Conservation (phyloP, 2,888 invertebrate genomes). For the Coelopa pilipes region DNA sequence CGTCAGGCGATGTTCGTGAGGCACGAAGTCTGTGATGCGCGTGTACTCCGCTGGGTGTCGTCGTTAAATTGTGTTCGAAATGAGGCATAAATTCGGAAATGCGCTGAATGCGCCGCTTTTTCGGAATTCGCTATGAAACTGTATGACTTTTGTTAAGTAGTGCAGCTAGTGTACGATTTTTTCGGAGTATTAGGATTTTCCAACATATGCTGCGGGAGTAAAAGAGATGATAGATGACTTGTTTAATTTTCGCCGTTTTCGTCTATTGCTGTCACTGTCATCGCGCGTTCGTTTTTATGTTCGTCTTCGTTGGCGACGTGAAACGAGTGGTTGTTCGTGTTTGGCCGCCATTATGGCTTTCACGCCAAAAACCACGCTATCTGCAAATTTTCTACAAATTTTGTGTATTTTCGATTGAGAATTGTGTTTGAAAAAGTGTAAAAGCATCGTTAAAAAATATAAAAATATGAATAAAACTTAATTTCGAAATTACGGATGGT, state of each 20-base stretch:
- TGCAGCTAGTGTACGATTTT: background rate
- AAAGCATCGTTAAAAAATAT: background rate
- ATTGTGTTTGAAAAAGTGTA: background rate
- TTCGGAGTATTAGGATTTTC: background rate
- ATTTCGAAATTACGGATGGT: background rate
- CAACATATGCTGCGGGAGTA: background rate
- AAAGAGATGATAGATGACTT: background rate
- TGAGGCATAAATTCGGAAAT: background rate
- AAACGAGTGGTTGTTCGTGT: slow-evolving; percentile 30
- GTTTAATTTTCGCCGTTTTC: slow-evolving; percentile 2
- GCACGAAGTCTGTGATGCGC: background rate
- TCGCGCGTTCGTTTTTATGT: slow-evolving; percentile 5
- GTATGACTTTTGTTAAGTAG: background rate
- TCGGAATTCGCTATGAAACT: background rate
- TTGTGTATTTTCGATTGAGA: slow-evolving; percentile 24
- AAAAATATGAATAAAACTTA: background rate
- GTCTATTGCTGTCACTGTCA: slow-evolving; percentile 23
- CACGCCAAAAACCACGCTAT: slow-evolving; percentile 61
- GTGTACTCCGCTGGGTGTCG: slow-evolving; percentile 28
- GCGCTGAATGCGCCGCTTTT: background rate
- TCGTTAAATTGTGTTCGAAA: slow-evolving; percentile 22
- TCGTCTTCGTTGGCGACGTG: slow-evolving; percentile 21
- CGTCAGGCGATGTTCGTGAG: slow-evolving; percentile 21
- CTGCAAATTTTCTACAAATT: slow-evolving; percentile 56
- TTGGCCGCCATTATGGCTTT: slow-evolving; percentile 83